Evolutionary conservation across 2,888 invertebrate genomes (phyloP).

Genomic region (Polia nebulosa): DNA sequence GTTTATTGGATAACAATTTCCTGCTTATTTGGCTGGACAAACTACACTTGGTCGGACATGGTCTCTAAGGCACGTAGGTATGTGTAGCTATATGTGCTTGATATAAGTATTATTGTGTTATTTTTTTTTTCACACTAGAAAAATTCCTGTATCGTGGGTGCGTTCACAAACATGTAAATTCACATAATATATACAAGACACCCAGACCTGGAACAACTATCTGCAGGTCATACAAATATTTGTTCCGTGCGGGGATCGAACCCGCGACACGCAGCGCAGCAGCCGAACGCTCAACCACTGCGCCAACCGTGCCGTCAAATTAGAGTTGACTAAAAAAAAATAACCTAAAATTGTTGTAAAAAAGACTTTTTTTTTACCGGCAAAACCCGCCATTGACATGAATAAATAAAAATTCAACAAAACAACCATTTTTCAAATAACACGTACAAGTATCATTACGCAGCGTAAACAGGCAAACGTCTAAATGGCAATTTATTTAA

Average conservation of each 20-base stretch:
- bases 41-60: background rate
- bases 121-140: no score
- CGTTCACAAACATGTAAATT: no score
- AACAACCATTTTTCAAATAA: background rate
- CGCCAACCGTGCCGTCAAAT: no score
- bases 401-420: background rate
- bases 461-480: conserved; percentile 33
- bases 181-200: no score
- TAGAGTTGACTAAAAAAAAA: background rate
- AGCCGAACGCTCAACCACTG: no score
- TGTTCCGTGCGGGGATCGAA: no score
- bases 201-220: no score
- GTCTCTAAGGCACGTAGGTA: background rate
- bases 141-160: no score
- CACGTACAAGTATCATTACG: conserved; percentile 27
- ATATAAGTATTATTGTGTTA: background rate
- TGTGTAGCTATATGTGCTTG: background rate
- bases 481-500: conserved; percentile 54
- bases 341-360: background rate
- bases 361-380: background rate
- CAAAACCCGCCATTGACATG: background rate
- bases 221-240: no score
- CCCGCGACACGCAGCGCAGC: no score
- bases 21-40: background rate
- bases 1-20: background rate